Conservation (phyloP, 2,797 vertebrate species). For the Sparus aurata region DNA sequence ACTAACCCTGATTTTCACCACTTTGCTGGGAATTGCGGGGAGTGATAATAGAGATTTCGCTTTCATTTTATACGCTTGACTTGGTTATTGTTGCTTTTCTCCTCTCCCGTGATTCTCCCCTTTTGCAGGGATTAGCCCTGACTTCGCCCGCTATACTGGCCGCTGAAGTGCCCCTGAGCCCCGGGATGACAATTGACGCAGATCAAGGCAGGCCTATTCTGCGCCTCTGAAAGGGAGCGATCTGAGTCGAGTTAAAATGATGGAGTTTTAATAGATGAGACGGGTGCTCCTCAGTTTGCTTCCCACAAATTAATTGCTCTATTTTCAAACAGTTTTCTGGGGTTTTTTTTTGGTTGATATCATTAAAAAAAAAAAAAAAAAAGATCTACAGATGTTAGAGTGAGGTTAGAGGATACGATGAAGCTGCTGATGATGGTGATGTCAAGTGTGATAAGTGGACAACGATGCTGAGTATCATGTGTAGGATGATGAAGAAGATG, state of each 20-base stretch:
- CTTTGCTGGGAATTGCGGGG: conserved; percentile 98
- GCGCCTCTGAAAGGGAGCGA: conserved; percentile 85
- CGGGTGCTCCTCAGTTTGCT: conserved; percentile 76
- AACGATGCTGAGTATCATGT: conserved; percentile 16
- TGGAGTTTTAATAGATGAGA: conserved; percentile 66
- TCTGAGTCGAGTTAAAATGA: conserved; percentile 86
- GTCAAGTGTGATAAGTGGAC: conserved; percentile 2
- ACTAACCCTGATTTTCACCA: conserved; percentile 96
- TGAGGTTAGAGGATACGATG: background rate
- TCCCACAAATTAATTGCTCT: conserved; percentile 84
- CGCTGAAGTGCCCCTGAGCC: conserved; percentile 95
- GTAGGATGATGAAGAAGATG: background rate
- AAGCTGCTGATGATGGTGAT: conserved; percentile 13
- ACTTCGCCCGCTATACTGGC: conserved; percentile 97
- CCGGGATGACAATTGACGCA: conserved; percentile 96
- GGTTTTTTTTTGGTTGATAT: background rate
- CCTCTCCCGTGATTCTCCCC: conserved; percentile 95
- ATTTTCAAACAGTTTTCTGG: background rate
- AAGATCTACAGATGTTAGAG: background rate
- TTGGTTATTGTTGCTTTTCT: conserved; percentile 99
- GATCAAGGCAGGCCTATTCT: conserved; percentile 96
- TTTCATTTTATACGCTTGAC: conserved; percentile 99
- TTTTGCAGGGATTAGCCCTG: conserved; percentile 99
- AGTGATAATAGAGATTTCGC: conserved; percentile 99
- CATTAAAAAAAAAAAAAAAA: background rate